Conservation (phyloP, 2,113 vertebrate species). For the Buteo buteo region DNA sequence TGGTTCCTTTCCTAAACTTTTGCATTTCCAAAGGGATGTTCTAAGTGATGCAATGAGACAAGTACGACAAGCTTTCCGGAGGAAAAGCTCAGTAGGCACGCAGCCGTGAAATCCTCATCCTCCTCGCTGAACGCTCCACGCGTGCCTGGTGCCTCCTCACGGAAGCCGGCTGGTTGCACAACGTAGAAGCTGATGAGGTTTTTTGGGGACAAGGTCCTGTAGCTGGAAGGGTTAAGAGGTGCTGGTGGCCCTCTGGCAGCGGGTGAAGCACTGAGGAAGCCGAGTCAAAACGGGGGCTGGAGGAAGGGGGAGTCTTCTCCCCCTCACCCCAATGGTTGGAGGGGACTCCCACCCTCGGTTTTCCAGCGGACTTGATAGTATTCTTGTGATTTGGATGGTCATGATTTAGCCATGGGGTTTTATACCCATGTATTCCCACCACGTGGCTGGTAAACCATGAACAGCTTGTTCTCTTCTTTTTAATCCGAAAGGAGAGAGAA, state of each 20-base stretch:
- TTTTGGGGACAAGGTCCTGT: not conserved
- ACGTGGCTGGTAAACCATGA: not conserved
- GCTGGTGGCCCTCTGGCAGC: not conserved
- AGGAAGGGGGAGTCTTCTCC: not conserved
- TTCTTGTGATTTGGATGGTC: not conserved
- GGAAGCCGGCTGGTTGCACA: not conserved
- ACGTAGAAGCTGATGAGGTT: fast-evolving
- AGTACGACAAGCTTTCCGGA: not conserved
- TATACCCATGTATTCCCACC: not conserved
- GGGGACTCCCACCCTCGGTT: not conserved
- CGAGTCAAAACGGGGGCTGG: fast-evolving
- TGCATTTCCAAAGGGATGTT: not conserved
- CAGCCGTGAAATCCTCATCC: not conserved
- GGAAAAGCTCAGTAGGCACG: not conserved
- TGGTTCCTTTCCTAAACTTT: not conserved
- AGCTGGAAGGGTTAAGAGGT: not conserved
- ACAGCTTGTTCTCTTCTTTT: not conserved
- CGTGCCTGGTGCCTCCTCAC: not conserved
- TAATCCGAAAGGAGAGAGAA: not conserved
- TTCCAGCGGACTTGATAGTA: not conserved
- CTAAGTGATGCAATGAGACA: not conserved
- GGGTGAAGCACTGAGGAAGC: not conserved
- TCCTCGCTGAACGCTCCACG: fast-evolving
- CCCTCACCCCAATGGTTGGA: not conserved
- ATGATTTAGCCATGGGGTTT: not conserved